These are phyloP conservation scores for Agriopis marginaria DNA, from an alignment of 2,888 invertebrate species.

Conservation along the genomic window DNA sequence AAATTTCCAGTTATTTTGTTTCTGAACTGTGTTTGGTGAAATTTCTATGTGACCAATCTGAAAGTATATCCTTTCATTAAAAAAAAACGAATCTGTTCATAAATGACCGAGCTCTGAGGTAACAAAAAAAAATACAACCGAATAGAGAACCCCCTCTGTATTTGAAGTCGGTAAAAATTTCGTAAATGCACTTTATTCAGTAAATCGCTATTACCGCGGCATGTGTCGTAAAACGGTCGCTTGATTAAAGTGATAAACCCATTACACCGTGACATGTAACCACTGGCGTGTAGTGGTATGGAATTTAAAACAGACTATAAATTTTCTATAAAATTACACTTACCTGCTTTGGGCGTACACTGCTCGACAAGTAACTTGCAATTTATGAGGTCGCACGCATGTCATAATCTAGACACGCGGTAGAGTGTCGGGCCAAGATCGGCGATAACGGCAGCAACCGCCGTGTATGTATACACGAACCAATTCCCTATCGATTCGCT, in stretches of 20 bases:
- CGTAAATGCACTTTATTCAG: conserved; percentile 16
- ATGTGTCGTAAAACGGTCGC: conserved; percentile 39
- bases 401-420: conserved; percentile 7
- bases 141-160: too few species aligned
- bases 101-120: too few species aligned
- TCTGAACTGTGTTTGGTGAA: too few species aligned
- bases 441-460: too few species aligned
- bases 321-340: conserved; percentile 38
- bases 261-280: conserved; percentile 37
- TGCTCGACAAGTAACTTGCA: conserved; percentile 9
- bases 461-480: too few species aligned
- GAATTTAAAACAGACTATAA: conserved; percentile 44
- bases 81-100: too few species aligned
- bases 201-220: conserved; percentile 35
- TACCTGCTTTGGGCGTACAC: conserved; percentile 13
- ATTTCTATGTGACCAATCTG: too few species aligned
- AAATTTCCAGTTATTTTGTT: too few species aligned
- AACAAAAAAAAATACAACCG: too few species aligned
- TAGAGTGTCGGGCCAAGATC: too few species aligned
- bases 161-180: not conserved
- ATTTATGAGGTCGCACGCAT: conserved; percentile 27
- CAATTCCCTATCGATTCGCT: too few species aligned
- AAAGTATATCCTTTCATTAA: too few species aligned
- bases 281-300: conserved; percentile 20
- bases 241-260: conserved; percentile 45